Conservation (phyloP, 2,888 invertebrate genomes). For the Emmelina monodactyla region DNA sequence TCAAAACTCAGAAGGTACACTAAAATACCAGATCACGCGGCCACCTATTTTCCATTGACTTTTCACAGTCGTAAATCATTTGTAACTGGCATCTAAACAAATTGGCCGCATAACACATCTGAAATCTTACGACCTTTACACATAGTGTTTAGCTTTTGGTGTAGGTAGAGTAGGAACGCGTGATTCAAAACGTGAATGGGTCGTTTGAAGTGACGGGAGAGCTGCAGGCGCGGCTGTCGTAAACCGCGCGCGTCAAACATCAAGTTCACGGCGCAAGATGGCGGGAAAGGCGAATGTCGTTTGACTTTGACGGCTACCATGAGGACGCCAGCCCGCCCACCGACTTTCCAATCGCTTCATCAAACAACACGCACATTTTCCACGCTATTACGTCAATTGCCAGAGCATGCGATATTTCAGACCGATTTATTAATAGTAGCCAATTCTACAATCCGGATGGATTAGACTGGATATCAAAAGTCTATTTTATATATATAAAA, state of each 20-base stretch:
- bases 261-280: constrained; percentile 23
- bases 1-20: too few species aligned
- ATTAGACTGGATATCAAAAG: too few species aligned
- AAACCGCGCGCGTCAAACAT: constrained; percentile 18
- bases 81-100: too few species aligned
- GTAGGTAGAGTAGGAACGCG: too few species aligned
- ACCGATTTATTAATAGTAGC: constrained; percentile 52
- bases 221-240: constrained; percentile 17
- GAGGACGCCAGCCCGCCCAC: constrained; percentile 28
- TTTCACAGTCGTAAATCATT: too few species aligned
- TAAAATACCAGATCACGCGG: too few species aligned
- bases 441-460: constrained; percentile 52
- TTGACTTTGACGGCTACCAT: too few species aligned
- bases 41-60: too few species aligned
- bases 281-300: constrained; percentile 24
- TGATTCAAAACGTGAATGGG: constrained; percentile 23
- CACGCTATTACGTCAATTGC: constrained; percentile 59
- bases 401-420: constrained; percentile 58
- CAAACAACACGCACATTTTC: constrained; percentile 59
- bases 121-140: too few species aligned
- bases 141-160: too few species aligned
- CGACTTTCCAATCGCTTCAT: constrained; percentile 44
- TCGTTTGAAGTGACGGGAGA: constrained; percentile 1
- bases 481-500: constrained; percentile 54
- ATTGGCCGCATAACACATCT: too few species aligned